Evolutionary conservation across 2,888 invertebrate species (phyloP), one percentile per base, ranked within the genome.

Genomic region (Heteromurus nitidus): DNA sequence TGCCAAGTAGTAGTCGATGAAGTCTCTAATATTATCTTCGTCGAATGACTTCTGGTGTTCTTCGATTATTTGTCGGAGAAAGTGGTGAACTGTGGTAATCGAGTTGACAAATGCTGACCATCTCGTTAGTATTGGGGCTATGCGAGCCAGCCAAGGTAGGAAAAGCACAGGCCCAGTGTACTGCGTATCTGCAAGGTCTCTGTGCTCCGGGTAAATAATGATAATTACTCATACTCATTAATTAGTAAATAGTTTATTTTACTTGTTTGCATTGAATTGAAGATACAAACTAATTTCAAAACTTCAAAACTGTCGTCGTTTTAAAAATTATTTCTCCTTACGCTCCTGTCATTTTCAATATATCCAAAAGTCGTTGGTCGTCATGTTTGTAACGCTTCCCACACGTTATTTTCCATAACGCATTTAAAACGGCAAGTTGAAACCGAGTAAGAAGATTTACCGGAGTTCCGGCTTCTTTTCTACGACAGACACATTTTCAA

Each of bases 81-180:
- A 87, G 28, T 73, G 50, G 31, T 86, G 87, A 0, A 86, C 85
- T 13, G 85, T 80, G 1, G 79, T 60, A 2, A 87, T 83, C 0
- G 87, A 86, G n/a, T 64, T 79, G 0, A 83, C 82, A 65, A 87
- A 87, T 18, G 75, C 60, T 47, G 84, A 86, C 87, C 87, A 87
- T 30, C 87, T 70, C 5, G 87, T 87, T 22, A 86, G 31, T 42
- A 81, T 53, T 18, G 87, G 87, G 24, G 84, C 84, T 16, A 85
- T 42, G 36, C 82, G 80, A 20, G 85, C 77, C 20, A 87, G 60
- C 87, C 87, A 87, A 11, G 87, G 87, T 3, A 87, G 81, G 55
- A 87, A 87, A 11, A 86, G 72, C 2, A 87, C 20, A 0, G 87
- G 87, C 0, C 87, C 87, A 22, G 86, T 86, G 79, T 87, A 87